A percentile compares a stretch with the other conserved stretches of the same genome.
Conservation (phyloP, 2,888 invertebrate genomes). For the Bombylius major region DNA sequence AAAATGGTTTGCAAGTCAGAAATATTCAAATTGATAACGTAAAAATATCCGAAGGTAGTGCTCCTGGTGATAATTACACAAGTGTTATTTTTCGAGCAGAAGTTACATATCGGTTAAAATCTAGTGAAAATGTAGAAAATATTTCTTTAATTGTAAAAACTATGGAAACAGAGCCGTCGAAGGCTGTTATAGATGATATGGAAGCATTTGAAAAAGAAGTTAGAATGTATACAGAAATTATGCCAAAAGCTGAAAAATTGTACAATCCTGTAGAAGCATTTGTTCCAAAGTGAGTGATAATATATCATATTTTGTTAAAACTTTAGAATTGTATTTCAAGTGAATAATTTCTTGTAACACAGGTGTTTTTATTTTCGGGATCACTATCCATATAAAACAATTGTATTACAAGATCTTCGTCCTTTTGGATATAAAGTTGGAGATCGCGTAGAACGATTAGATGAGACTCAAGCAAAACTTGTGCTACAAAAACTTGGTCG, state of each 20-base stretch:
- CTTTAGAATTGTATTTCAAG: too few species aligned
- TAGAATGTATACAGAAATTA: slow-evolving; percentile 16
- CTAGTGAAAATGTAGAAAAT: background rate
- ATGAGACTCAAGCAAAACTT: background rate
- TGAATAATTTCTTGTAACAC: too few species aligned
- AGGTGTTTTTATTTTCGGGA: background rate
- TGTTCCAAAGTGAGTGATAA: background rate
- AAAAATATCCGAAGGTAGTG: slow-evolving; percentile 12
- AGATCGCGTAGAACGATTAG: background rate
- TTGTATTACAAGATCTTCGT: background rate
- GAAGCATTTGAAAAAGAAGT: slow-evolving; percentile 13
- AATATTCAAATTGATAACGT: slow-evolving; percentile 7
- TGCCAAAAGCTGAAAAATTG: slow-evolving; percentile 11
- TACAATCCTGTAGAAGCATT: background rate
- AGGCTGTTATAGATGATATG: too few species aligned
- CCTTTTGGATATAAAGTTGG: background rate
- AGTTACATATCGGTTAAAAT: slow-evolving; percentile 1
- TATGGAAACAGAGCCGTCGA: too few species aligned
- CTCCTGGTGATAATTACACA: slow-evolving; percentile 14
- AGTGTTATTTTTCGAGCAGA: slow-evolving; percentile 12
- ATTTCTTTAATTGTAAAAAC: background rate
- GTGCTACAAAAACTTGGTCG: background rate
- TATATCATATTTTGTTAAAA: too few species aligned
- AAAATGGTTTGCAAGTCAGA: slow-evolving; percentile 9
- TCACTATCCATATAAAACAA: background rate